Evolutionary conservation across 2,797 vertebrate genomes (phyloP), one percentile per base, ranked within the genome.

Genomic region (Melanotaenia parkinsoni): DNA sequence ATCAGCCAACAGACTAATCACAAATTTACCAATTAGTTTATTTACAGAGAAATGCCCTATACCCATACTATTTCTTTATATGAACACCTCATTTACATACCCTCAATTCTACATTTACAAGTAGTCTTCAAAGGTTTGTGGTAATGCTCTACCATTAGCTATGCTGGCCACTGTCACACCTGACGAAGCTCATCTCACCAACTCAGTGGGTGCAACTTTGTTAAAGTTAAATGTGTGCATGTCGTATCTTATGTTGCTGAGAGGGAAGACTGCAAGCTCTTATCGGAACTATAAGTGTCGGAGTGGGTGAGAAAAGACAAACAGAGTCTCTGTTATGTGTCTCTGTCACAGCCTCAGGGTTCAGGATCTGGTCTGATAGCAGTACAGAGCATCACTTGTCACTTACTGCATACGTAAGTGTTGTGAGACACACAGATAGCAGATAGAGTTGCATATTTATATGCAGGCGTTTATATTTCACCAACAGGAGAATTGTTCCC

Each of bases 221-320:
- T 76, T 65, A 72, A 74, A 65, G 65, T 56, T 60, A 73, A 81
- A 74, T 65, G 74, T 64, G 77, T 62, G 54, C 79, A 65, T 56
- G 71, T 73, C 58, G 26, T 81, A 80, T 89, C 86, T 74, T 8
- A 1, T 51, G 54, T 58, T 43, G 1, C 74, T 43, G 24, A 79
- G 77, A 20, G 0, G 58, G 7, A 18, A 72, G 33, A 67, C 75
- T 75, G 77, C 32, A 10, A 0, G 43, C 56, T 76, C 79, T 91
- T 90, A 92, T 91, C 86, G 0, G 33, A 35, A 35, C 74, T 16
- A 33, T 77, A 58, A 81, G 84, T 61, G 82, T 84, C 79, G 79
- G 86, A 91, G 88, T 83, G 91, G 86, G 87, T 83, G 91, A 90
- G 86, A 89, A 90, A 79, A 89, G 86, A 86, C 40, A 43, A 83